Base-by-base conservation (phyloP, 2,113 vertebrate species). In the Urocitellus parryii region DNA sequence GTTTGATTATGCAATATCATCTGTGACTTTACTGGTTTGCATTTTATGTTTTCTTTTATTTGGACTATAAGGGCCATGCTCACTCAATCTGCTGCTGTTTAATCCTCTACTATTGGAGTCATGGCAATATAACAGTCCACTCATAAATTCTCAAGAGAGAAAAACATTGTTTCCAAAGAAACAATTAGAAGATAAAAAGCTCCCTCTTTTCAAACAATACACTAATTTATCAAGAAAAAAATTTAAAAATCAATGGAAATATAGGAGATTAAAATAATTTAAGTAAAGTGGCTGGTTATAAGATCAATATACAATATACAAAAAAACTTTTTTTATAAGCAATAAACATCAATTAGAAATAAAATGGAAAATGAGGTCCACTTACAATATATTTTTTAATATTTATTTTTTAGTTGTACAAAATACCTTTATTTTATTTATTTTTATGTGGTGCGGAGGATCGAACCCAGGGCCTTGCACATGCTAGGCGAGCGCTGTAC, bases 221-320 rank as follows among this genome's bases (percentile, higher is more conserved):
- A 68, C 25, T 45, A 86, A 74, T 53, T 94, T 91, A 68, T 74
- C 8, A 63, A 87, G 79, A 88, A 91, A 95, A 93, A 88, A n/a
- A 73, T 45, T 63, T 63, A 42, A 79, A 95, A 72, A 32, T 42
- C 32, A 92, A n/a, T 53, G 89, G 48, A 94, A 87, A 78, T 48
- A 48, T 18, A 51, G 16, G 42, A 74, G 63, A 77, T 58, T 81
- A 58, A 90, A 76, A 63, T 81, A 92, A 86, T 37, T 83, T 61
- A 89, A 77, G n/a, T n/a, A n/a, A n/a, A n/a, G 27, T 67, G 29
- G 25, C 25, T 83, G 37, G 68, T 90, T 79, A 89, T 2, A 70
- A 90, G 53, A 78, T 70, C 70, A 82, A 63, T 48, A 70, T 22
- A 85, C 16, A 65, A 89, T 72, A 63, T 94, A 81, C 80, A 80